Base-by-base conservation (phyloP, 2,797 vertebrate genomes). In the Thunnus albacares region DNA sequence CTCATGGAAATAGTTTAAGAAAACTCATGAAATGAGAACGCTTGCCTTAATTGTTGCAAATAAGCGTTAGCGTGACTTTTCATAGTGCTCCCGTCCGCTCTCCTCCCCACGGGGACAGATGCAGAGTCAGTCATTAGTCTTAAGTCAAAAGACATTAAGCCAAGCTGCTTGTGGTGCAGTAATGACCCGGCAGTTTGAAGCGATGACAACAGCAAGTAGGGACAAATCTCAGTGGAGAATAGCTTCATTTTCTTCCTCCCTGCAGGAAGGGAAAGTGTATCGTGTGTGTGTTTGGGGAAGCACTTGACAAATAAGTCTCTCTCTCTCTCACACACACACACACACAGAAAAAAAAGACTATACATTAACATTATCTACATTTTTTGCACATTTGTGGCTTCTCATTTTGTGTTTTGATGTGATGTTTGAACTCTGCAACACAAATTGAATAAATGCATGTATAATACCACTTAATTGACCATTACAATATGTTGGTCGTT, bases 121-220 rank as follows among this genome's bases (percentile, higher is more conserved):
- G 88, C 76, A 77, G 90, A 93, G 90, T 91, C 89, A 92, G 93
- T 92, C 92, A 92, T 93, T 94, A 94, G 83, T 69, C 87, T 89
- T 90, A 87, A 92, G 92, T 93, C 89, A 93, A 79, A 92, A 94
- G 89, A 92, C 90, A 93, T 93, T 94, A 93, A 90, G 89, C 82
- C 90, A 73, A 87, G 92, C 89, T 82, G 86, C 90, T 91, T 90
- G 92, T 87, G 85, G 93, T 74, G 92, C 90, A 70, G 81, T 93
- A 94, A 94, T 92, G 89, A 91, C 92, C 91, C 80, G 43, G 91
- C 90, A 92, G 87, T 94, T 93, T 93, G 84, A 93, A 88, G 84
- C 58, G 55, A 87, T 81, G 90, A 92, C 91, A 91, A 89, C 87
- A 77, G 78, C 81, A 91, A 86, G 86, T 38, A 75, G 79, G 90